Evolutionary conservation across 2,797 vertebrate species (phyloP), one percentile per base, ranked within the genome.

Genomic region (Neosalanx taihuensis): DNA sequence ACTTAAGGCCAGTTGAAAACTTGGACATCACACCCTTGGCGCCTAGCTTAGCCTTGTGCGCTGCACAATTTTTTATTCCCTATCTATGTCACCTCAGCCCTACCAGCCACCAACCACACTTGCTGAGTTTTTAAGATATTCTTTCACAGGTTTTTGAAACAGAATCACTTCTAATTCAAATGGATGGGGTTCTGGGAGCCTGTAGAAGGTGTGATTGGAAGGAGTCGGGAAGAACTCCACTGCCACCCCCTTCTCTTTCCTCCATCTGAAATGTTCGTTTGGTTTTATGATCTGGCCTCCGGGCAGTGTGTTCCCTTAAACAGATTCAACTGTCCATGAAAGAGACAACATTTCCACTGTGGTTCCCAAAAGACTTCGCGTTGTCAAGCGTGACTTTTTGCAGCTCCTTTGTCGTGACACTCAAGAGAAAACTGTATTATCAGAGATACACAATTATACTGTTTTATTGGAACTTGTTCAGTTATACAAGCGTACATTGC

Each of bases 351-450:
- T 77, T 76, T 72, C 70, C 1, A 41, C 70, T 64, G 59, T 61
- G 70, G 68, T 59, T 71, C 68, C 69, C 70, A 67, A 76, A 17
- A 67, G 61, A 72, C 69, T 60, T 60, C 67, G 15, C 67, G 67
- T 69, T 79, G 71, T 79, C 75, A 77, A 78, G 64, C 59, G 77
- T 79, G 73, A 82, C 67, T 77, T 78, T 68, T 81, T 46, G 41
- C 3, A 46, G 12, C 41, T 46, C 41, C 13, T 46, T 46, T 12
- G 2, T 83, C 76, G 75, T 79, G 81, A 72, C 77, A 79, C 79
- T 80, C 81, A 79, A 41, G 10, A 4, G 17, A 41, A 35, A 64
- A 64, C 6, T 18, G 60, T 17, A 29, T 30, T 30, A 62, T 31
- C 6, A 12, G 18, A n/a, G 6, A 41, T 23, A 41, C 61, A 13